Evolutionary conservation across 2,113 vertebrate species (phyloP).

Genomic region (Ceuthmochares aereus): DNA sequence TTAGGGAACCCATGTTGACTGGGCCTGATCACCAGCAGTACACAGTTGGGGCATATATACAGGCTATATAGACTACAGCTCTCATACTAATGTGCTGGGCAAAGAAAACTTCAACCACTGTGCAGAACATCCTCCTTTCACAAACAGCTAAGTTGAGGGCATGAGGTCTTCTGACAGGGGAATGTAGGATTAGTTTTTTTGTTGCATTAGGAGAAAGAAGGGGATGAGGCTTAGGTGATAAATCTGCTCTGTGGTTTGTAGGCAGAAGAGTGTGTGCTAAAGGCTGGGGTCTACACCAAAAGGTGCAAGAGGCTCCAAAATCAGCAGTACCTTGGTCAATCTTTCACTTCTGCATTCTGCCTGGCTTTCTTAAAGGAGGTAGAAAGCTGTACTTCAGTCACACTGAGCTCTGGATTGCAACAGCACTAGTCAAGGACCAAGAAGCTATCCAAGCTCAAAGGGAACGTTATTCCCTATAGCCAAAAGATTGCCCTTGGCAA

Average conservation of each 20-base stretch:
- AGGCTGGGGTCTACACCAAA: accelerated
- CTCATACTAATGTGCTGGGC: accelerated
- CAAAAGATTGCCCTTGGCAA: not conserved
- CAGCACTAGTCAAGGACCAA: not conserved
- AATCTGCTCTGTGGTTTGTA: accelerated
- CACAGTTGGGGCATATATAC: accelerated
- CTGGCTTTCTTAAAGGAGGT: not conserved
- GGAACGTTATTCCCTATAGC: accelerated
- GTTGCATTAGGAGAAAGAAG: not conserved
- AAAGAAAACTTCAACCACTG: not conserved
- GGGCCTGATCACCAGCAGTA: no score
- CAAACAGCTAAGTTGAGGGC: not conserved
- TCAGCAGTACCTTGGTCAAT: not conserved
- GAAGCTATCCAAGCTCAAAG: not conserved
- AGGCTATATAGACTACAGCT: not conserved
- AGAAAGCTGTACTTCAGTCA: not conserved
- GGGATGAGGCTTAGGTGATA: not conserved
- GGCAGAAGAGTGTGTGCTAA: not conserved
- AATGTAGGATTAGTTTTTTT: not conserved
- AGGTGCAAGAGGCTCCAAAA: not conserved
- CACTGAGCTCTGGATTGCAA: not conserved
- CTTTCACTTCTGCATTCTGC: not conserved
- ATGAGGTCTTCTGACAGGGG: not conserved
- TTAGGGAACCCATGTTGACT: no score
- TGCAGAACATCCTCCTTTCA: accelerated